Base-by-base conservation (phyloP, 2,888 invertebrate species). In the Aethes cnicana region DNA sequence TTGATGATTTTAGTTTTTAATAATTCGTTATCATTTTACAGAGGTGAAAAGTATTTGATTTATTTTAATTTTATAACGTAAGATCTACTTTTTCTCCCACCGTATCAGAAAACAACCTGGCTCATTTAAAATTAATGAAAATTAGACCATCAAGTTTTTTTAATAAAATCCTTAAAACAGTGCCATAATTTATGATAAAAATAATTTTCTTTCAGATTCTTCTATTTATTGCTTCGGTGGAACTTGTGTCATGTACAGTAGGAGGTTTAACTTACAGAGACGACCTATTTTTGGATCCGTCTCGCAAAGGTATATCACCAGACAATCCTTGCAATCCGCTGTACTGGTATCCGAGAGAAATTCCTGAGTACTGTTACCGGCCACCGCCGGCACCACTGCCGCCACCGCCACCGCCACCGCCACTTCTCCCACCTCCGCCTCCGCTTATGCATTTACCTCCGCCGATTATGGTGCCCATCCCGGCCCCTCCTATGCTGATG, bases 311-410 rank as follows among this genome's bases (percentile, higher is more conserved):
- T n/a, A n/a, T n/a, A n/a, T n/a, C n/a, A n/a, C n/a, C n/a, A 5
- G 69, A 70, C 11, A 68, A 86, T 55, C 77, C 79, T 1, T 87
- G 87, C 57, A 79, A 84, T 30, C 80, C 84, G 0, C 61, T 82
- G 0, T 88, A 81, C 49, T 88, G 87, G 87, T 87, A 82, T 47
- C 74, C 74, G 1, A 64, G 54, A 47, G 41, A 55, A 9, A 61
- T 72, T 7, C 74, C 74, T 8, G 67, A 70, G 4, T 68, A 68
- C 36, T 74, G 73, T 43, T 41, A 64, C 4, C 18, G 7, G 7
- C 48, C 39, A 1, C 11, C 26, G 4, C 39, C 12, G 1, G 12
- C 44, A 5, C 18, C 18, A n/a, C 21, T 16, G 17, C 46, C 35
- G 2, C 35, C 46, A n/a, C 17, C 36, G 28, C 55, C 56, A 1